Percentiles rank a stretch among this genome's conserved stretches.
Conservation (phyloP, 30 jellyfish, hydroid and myxozoan genomes). For the Nemopilema nomurai region DNA sequence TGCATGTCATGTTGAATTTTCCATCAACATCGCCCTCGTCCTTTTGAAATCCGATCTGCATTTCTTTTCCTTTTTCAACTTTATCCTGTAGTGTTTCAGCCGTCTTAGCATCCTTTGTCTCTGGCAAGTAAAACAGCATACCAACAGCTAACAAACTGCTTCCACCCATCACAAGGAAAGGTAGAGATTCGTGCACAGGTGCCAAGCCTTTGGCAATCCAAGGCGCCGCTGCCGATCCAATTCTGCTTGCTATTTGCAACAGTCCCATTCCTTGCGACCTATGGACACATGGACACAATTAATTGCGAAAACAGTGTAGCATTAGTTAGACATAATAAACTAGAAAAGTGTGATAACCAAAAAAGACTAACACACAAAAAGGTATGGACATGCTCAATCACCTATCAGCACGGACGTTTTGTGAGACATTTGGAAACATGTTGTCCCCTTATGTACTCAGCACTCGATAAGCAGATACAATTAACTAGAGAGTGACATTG, state of each 20-base stretch:
- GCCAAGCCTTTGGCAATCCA: slow-evolving; percentile 83
- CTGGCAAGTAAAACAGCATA: slow-evolving; percentile 55
- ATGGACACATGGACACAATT: background rate
- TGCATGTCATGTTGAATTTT: slow-evolving; percentile 22
- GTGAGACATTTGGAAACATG: no score
- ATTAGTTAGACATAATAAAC: no score
- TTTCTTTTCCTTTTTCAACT: background rate
- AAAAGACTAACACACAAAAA: no score
- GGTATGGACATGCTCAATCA: no score
- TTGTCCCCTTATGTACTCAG: no score
- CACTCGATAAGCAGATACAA: no score
- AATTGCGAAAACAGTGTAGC: no score
- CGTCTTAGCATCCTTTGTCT: slow-evolving; percentile 78
- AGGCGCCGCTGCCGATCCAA: slow-evolving; percentile 89
- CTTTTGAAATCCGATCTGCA: slow-evolving; percentile 7
- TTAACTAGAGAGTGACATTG: no score
- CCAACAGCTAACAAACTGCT: slow-evolving; percentile 45
- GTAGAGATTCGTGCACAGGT: slow-evolving; percentile 40
- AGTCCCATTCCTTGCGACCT: slow-evolving; percentile 84
- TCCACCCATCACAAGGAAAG: slow-evolving; percentile 81
- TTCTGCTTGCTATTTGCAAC: slow-evolving; percentile 70
- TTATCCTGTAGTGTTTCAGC: slow-evolving; percentile 27
- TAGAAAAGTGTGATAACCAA: no score
- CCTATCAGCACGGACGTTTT: no score
- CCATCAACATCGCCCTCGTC: background rate